phyloP scores from a whole-genome alignment of 2,888 invertebrate genomes.

The Lepidocyrtinus sp. region DNA sequence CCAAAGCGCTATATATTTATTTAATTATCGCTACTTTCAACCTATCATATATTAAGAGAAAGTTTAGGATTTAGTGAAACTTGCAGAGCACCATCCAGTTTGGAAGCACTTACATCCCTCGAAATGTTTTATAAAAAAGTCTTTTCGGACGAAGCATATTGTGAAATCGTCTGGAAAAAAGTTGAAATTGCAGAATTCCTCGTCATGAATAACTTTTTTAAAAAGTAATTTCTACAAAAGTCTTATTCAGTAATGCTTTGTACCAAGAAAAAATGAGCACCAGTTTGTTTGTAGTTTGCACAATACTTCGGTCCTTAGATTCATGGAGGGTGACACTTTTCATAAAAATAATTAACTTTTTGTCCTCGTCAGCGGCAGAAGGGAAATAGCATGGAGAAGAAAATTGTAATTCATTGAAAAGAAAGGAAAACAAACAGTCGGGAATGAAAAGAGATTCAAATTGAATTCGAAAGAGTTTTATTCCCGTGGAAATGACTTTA shows the following conservation, averaged over 20 bases:
- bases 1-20: conserved; percentile 17
- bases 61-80: neutral
- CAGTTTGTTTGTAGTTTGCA: conserved; percentile 15
- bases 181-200: neutral
- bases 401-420: no score
- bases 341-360: neutral
- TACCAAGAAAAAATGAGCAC: conserved; percentile 1
- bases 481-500: no score
- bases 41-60: neutral
- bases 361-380: conserved; percentile 8
- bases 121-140: neutral
- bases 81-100: neutral
- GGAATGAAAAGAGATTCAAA: neutral
- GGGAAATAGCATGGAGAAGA: no score
- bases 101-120: neutral
- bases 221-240: neutral
- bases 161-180: conserved; percentile 14
- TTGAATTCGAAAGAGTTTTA: no score
- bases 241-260: conserved; percentile 5
- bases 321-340: no score
- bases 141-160: neutral
- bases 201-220: neutral
- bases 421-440: neutral
- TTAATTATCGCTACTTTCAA: conserved; percentile 9
- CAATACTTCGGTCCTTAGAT: conserved; percentile 3